phyloP scores from a whole-genome alignment of 2,113 vertebrate genomes.

The Phalacrocorax pelagicus region DNA sequence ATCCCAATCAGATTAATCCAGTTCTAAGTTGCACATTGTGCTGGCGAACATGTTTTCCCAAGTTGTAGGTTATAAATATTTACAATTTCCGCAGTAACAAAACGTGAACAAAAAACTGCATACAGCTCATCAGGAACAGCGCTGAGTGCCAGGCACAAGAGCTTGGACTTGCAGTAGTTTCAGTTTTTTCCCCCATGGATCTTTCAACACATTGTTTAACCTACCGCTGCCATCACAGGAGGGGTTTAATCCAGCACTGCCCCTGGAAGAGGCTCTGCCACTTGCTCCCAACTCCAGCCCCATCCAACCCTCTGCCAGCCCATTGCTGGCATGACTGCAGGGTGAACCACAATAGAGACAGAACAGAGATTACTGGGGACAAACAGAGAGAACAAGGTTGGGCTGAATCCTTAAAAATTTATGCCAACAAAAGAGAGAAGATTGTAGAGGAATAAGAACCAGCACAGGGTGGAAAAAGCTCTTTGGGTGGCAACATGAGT shows the following conservation, averaged over 20 bases:
- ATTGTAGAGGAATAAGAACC: neutral
- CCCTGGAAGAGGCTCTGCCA: neutral
- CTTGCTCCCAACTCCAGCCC: neutral
- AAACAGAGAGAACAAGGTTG: neutral
- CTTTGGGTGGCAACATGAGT: neutral
- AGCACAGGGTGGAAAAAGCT: neutral
- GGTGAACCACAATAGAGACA: neutral
- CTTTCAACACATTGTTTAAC: neutral
- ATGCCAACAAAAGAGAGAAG: neutral
- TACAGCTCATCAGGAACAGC: neutral
- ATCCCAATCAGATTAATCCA: neutral
- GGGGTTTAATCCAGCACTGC: neutral
- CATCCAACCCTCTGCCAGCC: neutral
- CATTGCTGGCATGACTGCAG: fast-evolving
- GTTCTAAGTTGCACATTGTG: neutral
- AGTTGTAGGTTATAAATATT: constrained; percentile 50
- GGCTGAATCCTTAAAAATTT: neutral
- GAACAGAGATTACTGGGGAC: neutral
- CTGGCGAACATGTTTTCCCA: neutral
- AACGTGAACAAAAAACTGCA: neutral
- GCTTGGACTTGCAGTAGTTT: neutral
- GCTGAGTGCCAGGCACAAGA: neutral
- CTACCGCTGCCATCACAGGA: fast-evolving
- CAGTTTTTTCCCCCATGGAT: fast-evolving
- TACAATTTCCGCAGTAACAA: constrained; percentile 24